These are phyloP conservation scores for Cosmia trapezina DNA, from an alignment of 2,888 invertebrate species.

Conservation along the genomic window DNA sequence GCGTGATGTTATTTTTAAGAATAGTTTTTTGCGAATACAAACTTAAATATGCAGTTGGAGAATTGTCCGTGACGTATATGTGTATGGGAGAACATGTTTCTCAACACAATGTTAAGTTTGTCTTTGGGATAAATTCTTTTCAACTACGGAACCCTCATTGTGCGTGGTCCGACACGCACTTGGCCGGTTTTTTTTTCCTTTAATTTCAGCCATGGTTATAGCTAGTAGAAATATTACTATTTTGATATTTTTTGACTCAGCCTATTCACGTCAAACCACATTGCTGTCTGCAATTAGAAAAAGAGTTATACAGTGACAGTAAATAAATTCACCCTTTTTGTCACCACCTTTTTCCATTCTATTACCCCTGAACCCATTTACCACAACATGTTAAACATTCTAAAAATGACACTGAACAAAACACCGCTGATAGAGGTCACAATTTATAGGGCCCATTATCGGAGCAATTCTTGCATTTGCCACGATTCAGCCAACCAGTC, in stretches of 20 bases:
- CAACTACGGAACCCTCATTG: too few relatives aligned
- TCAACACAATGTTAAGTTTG: too few relatives aligned
- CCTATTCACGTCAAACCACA: background rate
- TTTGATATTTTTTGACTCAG: background rate
- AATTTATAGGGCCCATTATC: slow-evolving; percentile 80
- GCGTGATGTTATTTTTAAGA: too few relatives aligned
- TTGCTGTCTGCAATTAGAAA: background rate
- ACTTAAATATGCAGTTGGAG: too few relatives aligned
- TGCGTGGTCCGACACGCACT: too few relatives aligned
- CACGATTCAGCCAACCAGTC: slow-evolving; percentile 71
- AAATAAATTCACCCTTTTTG: slow-evolving; percentile 18
- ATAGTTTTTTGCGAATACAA: too few relatives aligned
- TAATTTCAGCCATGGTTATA: background rate
- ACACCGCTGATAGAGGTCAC: slow-evolving; percentile 72
- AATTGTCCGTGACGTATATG: too few relatives aligned
- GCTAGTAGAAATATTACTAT: background rate
- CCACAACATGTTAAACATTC: slow-evolving; percentile 34
- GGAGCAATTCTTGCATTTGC: slow-evolving; percentile 78
- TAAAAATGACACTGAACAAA: slow-evolving; percentile 72
- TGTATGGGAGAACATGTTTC: too few relatives aligned
- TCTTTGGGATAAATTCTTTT: too few relatives aligned
- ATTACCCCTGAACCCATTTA: slow-evolving; percentile 38
- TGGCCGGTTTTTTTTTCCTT: too few relatives aligned
- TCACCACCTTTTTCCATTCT: slow-evolving; percentile 34
- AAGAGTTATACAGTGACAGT: background rate